phyloP scores from a whole-genome alignment of 2,113 vertebrate genomes.

The Lampris incognitus region DNA sequence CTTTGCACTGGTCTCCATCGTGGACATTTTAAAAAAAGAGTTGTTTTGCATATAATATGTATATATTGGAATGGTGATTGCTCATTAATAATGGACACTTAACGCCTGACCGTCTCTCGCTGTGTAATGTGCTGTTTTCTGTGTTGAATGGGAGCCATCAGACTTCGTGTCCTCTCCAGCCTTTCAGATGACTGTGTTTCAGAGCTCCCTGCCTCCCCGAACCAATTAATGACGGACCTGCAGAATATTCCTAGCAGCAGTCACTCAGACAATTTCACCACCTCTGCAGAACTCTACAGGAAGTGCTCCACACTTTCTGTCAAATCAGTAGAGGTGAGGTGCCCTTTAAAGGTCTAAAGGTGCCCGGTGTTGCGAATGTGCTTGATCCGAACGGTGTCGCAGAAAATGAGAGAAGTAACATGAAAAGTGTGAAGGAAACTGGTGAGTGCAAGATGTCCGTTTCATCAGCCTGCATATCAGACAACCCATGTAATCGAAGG shows the following conservation, averaged over 20 bases:
- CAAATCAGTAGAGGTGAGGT: conserved; percentile 80
- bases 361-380: conserved; percentile 58
- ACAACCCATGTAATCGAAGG: too few relatives aligned
- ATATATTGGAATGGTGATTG: conserved; percentile 60
- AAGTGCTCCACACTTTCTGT: conserved; percentile 67
- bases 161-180: conserved; percentile 80
- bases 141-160: conserved; percentile 75
- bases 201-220: conserved; percentile 67
- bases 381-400: conserved; percentile 69
- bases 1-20: conserved; percentile 18
- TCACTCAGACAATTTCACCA: conserved; percentile 68
- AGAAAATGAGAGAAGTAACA: conserved; percentile 43
- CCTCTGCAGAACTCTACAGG: conserved; percentile 68
- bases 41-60: conserved; percentile 72
- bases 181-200: conserved; percentile 76
- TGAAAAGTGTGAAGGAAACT: conserved; percentile 42
- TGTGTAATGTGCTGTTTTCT: conserved; percentile 67
- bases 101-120: conserved; percentile 48
- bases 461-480: conserved; percentile 45
- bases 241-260: conserved; percentile 73
- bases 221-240: conserved; percentile 81
- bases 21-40: conserved; percentile 36
- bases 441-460: conserved; percentile 46
- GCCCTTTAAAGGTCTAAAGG: conserved; percentile 78
- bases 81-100: conserved; percentile 72